phyloP scores from a whole-genome alignment of 2,797 vertebrate genomes.

The Melanotaenia parkinsoni region DNA sequence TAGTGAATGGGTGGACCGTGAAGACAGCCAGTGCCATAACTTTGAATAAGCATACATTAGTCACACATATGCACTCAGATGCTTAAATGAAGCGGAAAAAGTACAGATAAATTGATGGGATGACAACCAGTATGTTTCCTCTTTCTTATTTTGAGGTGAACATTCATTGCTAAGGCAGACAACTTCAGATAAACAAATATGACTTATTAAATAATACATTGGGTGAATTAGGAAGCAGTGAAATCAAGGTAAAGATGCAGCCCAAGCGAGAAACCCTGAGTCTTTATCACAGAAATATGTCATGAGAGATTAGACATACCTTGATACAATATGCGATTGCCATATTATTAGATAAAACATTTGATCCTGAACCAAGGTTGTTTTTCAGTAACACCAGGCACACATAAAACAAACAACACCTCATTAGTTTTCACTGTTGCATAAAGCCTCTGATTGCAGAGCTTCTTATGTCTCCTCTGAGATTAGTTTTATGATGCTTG shows the following conservation, averaged over 20 bases:
- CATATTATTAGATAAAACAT: slow-evolving; percentile 35
- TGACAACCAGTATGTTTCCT: background rate
- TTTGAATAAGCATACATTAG: background rate
- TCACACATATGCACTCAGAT: background rate
- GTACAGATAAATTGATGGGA: background rate
- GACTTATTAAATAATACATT: slow-evolving; percentile 72
- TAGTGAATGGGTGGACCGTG: background rate
- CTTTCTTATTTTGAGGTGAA: background rate
- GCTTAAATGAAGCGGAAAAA: background rate
- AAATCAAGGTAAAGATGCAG: slow-evolving; percentile 56
- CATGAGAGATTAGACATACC: slow-evolving; percentile 25
- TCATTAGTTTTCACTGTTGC: slow-evolving; percentile 37
- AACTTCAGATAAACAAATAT: slow-evolving; percentile 38
- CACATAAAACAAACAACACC: slow-evolving; percentile 28
- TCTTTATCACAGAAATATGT: slow-evolving; percentile 22
- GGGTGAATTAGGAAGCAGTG: slow-evolving; percentile 26
- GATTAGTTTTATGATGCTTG: slow-evolving; percentile 29
- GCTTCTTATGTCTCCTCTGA: slow-evolving; percentile 31
- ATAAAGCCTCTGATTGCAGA: slow-evolving; percentile 28
- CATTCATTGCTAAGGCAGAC: slow-evolving; percentile 10
- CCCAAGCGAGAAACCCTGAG: slow-evolving; percentile 14
- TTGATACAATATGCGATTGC: slow-evolving; percentile 31
- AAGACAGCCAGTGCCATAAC: background rate
- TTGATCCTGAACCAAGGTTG: slow-evolving; percentile 19
- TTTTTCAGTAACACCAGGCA: slow-evolving; percentile 29